Evolutionary conservation across 1,140 invertebrate species (phyloP).

Genomic region (Eciton burchellii): DNA sequence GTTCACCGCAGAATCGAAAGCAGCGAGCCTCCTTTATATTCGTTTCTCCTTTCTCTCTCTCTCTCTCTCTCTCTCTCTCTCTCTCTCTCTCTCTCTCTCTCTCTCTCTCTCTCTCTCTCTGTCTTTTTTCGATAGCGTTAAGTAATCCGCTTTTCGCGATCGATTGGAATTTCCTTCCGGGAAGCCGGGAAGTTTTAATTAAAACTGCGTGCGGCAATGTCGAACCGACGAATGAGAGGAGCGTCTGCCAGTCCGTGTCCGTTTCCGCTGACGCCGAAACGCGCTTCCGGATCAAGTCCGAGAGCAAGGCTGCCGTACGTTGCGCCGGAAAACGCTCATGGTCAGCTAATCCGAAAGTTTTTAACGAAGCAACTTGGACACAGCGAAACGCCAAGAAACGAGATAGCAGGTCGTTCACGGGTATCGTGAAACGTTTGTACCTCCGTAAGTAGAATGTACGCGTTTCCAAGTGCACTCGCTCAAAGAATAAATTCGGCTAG

Average conservation of each 20-base stretch:
- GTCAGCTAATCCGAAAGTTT: slow-evolving; percentile 46
- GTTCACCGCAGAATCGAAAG: not conserved
- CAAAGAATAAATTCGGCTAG: slow-evolving; percentile 48
- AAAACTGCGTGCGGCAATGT: slow-evolving; percentile 31
- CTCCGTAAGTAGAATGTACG: slow-evolving; percentile 39
- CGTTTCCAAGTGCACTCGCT: slow-evolving; percentile 35
- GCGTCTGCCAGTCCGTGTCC: not conserved
- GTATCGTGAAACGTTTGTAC: slow-evolving; percentile 50
- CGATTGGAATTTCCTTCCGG: slow-evolving; percentile 49
- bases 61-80: too few relatives aligned
- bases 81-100: too few relatives aligned
- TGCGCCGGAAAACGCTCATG: slow-evolving; percentile 11
- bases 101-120: too few relatives aligned
- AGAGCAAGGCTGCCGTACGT: not conserved
- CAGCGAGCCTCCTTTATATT: slow-evolving; percentile 42
- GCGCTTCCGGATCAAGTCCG: too few relatives aligned
- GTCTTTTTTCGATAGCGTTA: slow-evolving; percentile 46
- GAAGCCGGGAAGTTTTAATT: slow-evolving; percentile 50
- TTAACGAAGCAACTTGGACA: slow-evolving; percentile 52
- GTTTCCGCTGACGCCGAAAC: too few relatives aligned
- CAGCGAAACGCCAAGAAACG: slow-evolving; percentile 45
- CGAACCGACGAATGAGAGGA: slow-evolving; percentile 4
- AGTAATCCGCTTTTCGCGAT: slow-evolving; percentile 48
- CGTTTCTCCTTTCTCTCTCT: too few relatives aligned
- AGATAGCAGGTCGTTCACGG: slow-evolving; percentile 37